phyloP scores from a whole-genome alignment of 2,113 vertebrate species.

The Brachyistius frenatus region DNA sequence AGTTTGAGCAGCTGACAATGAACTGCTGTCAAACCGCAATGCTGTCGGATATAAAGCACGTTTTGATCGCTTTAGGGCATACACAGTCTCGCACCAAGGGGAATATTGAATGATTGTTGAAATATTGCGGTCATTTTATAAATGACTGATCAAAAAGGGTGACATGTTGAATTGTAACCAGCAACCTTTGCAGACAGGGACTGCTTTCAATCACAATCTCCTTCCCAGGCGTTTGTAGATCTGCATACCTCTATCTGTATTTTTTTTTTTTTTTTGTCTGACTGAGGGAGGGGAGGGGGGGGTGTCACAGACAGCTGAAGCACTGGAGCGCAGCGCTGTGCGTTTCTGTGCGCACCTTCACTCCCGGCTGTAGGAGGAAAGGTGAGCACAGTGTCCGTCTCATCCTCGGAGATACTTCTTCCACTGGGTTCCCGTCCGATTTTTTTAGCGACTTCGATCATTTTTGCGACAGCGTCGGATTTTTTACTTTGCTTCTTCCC shows the following conservation, averaged over 20 bases:
- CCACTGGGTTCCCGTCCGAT: not conserved
- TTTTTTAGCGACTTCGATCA: not conserved
- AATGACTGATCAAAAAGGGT: too few species aligned
- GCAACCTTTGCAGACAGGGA: conserved; percentile 9
- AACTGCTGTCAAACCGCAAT: too few species aligned
- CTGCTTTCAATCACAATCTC: not conserved
- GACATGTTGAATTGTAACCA: not conserved
- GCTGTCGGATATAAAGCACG: too few species aligned
- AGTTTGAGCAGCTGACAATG: too few species aligned
- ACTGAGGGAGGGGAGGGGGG: conserved; percentile 16
- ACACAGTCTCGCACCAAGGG: too few species aligned
- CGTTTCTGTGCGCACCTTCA: conserved; percentile 70
- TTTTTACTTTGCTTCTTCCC: not conserved
- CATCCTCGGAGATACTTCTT: conserved; percentile 31
- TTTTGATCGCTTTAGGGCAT: too few species aligned
- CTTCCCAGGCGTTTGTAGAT: conserved; percentile 33
- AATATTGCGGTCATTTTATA: too few species aligned
- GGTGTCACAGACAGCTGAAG: conserved; percentile 70
- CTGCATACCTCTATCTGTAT: conserved; percentile 41
- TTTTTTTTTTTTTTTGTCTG: conserved; percentile 10
- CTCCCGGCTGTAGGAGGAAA: conserved; percentile 55
- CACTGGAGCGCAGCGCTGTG: conserved; percentile 47
- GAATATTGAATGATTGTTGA: too few species aligned
- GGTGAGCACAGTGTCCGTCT: conserved; percentile 40
- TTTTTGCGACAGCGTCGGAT: not conserved